Percentiles rank a stretch among this genome's conserved stretches.
Conservation (phyloP, 1,140 invertebrate genomes). For the Trichonephila inaurata region DNA sequence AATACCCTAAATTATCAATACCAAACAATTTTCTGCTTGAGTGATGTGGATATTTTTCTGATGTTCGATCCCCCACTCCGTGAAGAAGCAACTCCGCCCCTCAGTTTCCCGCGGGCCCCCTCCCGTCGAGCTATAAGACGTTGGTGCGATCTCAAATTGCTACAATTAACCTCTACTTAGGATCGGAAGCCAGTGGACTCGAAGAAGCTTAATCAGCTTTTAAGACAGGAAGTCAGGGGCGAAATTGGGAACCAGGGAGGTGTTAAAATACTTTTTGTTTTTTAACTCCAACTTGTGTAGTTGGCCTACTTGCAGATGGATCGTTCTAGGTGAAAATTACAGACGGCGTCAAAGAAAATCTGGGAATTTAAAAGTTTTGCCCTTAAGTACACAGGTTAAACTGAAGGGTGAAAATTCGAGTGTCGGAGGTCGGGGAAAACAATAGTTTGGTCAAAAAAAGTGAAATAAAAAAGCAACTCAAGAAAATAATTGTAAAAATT, state of each 20-base stretch:
- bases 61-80: neutral
- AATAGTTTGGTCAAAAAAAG: neutral
- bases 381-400: constrained; percentile 27
- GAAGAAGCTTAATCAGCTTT: constrained; percentile 55
- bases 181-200: neutral
- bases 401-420: constrained; percentile 2
- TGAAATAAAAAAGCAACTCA: neutral
- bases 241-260: constrained; percentile 24
- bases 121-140: neutral
- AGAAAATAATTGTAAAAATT: neutral
- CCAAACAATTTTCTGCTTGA: constrained; percentile 1
- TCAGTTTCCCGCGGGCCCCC: constrained; percentile 1
- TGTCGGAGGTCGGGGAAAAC: neutral
- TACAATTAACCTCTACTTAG: constrained; percentile 59
- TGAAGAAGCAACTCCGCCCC: neutral
- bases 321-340: constrained; percentile 10
- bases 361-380: neutral
- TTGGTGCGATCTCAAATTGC: constrained; percentile 55
- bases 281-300: constrained; percentile 7
- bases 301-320: neutral
- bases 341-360: neutral
- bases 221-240: constrained; percentile 65
- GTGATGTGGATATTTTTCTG: neutral
- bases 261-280: constrained; percentile 51
- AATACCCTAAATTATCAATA: neutral